Percentiles rank a stretch among this genome's conserved stretches.
phyloP scores from a whole-genome alignment of 2,888 invertebrate species.

The Agonopterix alstromeriana region DNA sequence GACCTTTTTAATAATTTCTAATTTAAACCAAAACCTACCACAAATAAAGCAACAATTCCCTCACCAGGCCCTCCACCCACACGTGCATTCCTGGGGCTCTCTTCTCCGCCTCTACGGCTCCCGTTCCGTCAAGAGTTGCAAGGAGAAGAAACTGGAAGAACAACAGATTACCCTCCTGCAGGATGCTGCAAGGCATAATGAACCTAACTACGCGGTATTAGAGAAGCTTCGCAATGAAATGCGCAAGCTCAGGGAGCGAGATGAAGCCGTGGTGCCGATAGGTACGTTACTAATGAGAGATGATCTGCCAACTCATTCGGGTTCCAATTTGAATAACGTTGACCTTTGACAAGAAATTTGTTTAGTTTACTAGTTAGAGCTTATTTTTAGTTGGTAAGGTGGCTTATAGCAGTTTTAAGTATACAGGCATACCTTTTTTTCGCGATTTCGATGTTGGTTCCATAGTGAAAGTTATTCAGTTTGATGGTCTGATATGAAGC shows the following conservation, averaged over 20 bases:
- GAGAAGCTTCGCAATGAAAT: constrained; percentile 90
- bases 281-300: constrained; percentile 69
- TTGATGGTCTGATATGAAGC: no score
- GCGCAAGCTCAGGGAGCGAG: constrained; percentile 82
- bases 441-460: no score
- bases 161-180: constrained; percentile 92
- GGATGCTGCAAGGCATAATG: constrained; percentile 90
- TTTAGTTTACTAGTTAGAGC: background rate
- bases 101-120: constrained; percentile 94
- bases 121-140: constrained; percentile 91
- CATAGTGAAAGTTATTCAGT: no score
- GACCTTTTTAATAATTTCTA: no score
- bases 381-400: no score
- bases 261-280: constrained; percentile 77
- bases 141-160: constrained; percentile 94
- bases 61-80: constrained; percentile 90
- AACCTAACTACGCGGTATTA: constrained; percentile 93
- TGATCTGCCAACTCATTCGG: constrained; percentile 82
- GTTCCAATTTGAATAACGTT: constrained; percentile 87
- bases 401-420: no score
- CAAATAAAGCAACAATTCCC: background rate
- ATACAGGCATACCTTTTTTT: no score
- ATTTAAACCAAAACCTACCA: no score
- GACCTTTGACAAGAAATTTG: constrained; percentile 74
- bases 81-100: constrained; percentile 96